A percentile compares a stretch with the other conserved stretches of the same genome.
Evolutionary conservation across 2,797 vertebrate species (phyloP).

Genomic region (Salmo trutta): DNA sequence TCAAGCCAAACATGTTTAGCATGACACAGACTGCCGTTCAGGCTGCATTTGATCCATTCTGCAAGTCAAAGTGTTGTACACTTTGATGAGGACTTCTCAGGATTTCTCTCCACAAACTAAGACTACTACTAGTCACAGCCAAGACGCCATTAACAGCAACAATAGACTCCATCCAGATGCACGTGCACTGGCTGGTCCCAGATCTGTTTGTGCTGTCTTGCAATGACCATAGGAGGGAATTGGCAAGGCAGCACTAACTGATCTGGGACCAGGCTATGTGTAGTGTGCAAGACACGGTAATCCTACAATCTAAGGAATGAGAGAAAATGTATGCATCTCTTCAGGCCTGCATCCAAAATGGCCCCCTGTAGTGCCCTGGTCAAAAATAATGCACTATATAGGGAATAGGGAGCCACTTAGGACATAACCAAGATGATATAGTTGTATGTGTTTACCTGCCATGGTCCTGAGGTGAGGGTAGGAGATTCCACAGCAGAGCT

Average conservation of each 20-base stretch:
- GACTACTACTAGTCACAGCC: neutral
- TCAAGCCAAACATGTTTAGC: neutral
- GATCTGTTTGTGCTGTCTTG: neutral
- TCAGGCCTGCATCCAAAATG: too few relatives aligned
- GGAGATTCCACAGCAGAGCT: constrained; percentile 85
- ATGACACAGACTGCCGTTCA: too few relatives aligned
- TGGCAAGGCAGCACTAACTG: too few relatives aligned
- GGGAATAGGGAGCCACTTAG: neutral
- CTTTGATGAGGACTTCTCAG: too few relatives aligned
- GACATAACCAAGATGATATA: neutral
- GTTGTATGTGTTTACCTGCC: constrained; percentile 65
- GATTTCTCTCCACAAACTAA: neutral
- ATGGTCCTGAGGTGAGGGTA: constrained; percentile 77
- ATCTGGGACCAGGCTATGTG: too few relatives aligned
- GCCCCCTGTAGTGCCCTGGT: too few relatives aligned
- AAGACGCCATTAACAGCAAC: neutral
- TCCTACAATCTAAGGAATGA: too few relatives aligned
- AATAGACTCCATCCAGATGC: neutral
- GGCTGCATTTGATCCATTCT: too few relatives aligned
- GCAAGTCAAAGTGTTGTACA: too few relatives aligned
- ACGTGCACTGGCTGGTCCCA: neutral
- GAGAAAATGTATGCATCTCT: too few relatives aligned
- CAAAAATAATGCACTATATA: neutral
- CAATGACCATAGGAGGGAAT: neutral
- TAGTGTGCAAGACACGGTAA: too few relatives aligned